These are phyloP conservation scores for Meles meles DNA, from an alignment of 2,113 vertebrate species.

Conservation along the genomic window DNA sequence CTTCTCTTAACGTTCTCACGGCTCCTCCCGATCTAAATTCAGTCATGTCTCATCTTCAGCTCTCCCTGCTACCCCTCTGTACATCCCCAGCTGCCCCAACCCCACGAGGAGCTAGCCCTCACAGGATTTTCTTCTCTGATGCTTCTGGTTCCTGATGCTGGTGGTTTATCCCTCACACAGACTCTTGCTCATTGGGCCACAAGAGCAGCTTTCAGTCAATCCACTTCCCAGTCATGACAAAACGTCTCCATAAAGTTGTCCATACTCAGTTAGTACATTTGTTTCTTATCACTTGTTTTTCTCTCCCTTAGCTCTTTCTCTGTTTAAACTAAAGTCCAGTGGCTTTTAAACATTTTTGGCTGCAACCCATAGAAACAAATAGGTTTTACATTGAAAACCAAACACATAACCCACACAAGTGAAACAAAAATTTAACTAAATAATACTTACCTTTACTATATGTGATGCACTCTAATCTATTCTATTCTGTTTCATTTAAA, in stretches of 20 bases:
- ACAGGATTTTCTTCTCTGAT: neutral
- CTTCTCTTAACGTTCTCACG: neutral
- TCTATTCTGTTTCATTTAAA: neutral
- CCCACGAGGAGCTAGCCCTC: neutral
- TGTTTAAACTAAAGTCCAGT: neutral
- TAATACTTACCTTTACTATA: neutral
- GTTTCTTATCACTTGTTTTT: neutral
- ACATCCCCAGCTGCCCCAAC: neutral
- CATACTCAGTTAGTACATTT: neutral
- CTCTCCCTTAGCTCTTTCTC: neutral
- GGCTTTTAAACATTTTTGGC: neutral
- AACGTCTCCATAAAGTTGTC: neutral
- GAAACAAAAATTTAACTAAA: neutral
- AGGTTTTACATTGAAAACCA: neutral
- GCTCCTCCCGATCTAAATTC: neutral
- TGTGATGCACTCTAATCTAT: neutral
- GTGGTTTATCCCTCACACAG: neutral
- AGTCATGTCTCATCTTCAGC: neutral
- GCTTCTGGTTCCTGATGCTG: neutral
- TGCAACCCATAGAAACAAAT: neutral
- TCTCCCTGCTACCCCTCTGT: neutral
- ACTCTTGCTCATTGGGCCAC: neutral
- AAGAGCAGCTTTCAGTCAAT: neutral
- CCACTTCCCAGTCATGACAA: neutral
- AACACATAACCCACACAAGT: neutral